Evolutionary conservation across 2,888 invertebrate genomes (phyloP).

Genomic region (Leptopilina syphax): DNA sequence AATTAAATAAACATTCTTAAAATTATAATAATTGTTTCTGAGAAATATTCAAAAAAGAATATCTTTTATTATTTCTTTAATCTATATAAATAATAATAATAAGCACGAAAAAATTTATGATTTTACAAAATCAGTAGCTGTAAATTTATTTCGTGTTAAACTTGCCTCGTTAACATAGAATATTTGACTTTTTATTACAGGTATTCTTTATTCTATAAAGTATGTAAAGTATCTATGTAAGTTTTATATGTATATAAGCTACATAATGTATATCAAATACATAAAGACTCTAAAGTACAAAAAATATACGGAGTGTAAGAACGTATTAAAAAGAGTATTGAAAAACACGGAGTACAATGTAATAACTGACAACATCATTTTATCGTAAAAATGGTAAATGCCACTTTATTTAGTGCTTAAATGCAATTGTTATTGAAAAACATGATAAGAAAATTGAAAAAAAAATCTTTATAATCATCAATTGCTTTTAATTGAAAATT

Average conservation of each 20-base stretch:
- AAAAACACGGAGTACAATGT: not conserved
- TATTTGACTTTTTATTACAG: not conserved
- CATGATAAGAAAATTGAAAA: too few species aligned
- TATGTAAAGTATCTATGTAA: not conserved
- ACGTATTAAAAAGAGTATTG: not conserved
- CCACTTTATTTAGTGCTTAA: not conserved
- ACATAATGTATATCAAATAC: not conserved
- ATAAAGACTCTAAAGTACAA: not conserved
- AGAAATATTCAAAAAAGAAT: too few species aligned
- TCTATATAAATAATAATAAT: too few species aligned
- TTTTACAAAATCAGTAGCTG: not conserved
- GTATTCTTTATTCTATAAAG: not conserved
- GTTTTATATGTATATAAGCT: not conserved
- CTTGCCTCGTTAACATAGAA: not conserved
- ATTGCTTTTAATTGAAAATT: too few species aligned
- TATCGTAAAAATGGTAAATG: not conserved
- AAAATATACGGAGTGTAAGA: too few species aligned
- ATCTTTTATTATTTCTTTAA: too few species aligned
- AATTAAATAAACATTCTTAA: too few species aligned
- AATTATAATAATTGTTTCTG: too few species aligned
- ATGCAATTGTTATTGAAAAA: too few species aligned
- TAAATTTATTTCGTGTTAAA: not conserved
- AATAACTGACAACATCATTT: too few species aligned
- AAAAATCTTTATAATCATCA: too few species aligned
- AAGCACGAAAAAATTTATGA: not conserved